phyloP scores from a whole-genome alignment of 2,113 vertebrate genomes.

The Albula glossodonta region DNA sequence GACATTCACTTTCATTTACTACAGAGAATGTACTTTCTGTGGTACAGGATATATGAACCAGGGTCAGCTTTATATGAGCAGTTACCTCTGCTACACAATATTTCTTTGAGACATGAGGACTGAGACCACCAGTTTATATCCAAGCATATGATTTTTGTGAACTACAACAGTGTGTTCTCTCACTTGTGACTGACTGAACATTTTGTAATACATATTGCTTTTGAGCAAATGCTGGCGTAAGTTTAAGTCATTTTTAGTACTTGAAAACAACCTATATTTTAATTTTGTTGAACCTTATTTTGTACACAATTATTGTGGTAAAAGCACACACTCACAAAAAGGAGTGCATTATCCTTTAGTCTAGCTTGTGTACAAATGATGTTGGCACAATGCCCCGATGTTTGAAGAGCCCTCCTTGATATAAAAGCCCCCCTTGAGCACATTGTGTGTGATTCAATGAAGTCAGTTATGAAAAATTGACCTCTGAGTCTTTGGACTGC shows the following conservation, averaged over 20 bases:
- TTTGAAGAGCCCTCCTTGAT: background rate
- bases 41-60: background rate
- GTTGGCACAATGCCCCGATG: background rate
- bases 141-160: background rate
- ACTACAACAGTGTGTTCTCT: background rate
- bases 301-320: background rate
- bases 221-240: background rate
- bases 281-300: background rate
- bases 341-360: background rate
- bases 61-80: background rate
- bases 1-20: no score
- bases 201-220: background rate
- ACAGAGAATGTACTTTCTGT: no score
- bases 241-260: background rate
- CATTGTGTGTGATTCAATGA: background rate
- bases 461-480: background rate
- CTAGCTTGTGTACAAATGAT: background rate
- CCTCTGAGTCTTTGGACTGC: background rate
- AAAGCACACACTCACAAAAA: background rate
- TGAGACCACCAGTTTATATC: background rate
- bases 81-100: background rate
- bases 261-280: background rate
- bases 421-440: background rate
- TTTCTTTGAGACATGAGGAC: background rate
- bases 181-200: background rate